Conservation (phyloP, 1,140 invertebrate genomes). For the Globodera ellingtonae region DNA sequence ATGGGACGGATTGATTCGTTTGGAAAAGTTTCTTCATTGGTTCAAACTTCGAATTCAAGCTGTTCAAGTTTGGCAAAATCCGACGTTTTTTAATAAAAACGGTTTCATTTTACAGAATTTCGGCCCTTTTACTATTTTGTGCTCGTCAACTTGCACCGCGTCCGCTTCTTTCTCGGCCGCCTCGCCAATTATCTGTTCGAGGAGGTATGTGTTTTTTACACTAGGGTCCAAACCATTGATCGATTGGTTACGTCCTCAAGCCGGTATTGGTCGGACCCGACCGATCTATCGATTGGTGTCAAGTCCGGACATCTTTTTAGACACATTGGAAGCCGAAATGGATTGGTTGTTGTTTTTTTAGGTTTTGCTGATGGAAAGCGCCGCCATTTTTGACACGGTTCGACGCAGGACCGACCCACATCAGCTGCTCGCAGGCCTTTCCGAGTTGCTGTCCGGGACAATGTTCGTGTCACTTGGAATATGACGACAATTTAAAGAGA, state of each 20-base stretch:
- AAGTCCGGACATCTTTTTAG: too few relatives aligned
- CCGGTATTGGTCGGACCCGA: neutral
- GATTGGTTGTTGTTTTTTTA: neutral
- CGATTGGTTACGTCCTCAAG: neutral
- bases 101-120: neutral
- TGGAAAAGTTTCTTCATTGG: too few relatives aligned
- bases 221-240: too few relatives aligned
- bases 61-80: too few relatives aligned
- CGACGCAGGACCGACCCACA: constrained; percentile 5
- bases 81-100: too few relatives aligned
- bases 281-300: too few relatives aligned
- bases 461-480: neutral
- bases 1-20: too few relatives aligned
- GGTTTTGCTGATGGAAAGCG: constrained; percentile 16
- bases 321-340: neutral
- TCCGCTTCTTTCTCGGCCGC: constrained; percentile 9
- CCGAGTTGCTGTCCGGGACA: neutral
- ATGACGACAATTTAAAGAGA: too few relatives aligned
- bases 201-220: constrained; percentile 4
- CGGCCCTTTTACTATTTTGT: neutral
- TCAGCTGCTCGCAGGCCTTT: neutral
- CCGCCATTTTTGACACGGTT: constrained; percentile 13
- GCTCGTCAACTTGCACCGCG: constrained; percentile 3
- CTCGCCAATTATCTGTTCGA: constrained; percentile 21
- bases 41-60: too few relatives aligned